A percentile compares a stretch with the other conserved stretches of the same genome.
phyloP scores from a whole-genome alignment of 2,113 vertebrate genomes.

The Hyla sarda region DNA sequence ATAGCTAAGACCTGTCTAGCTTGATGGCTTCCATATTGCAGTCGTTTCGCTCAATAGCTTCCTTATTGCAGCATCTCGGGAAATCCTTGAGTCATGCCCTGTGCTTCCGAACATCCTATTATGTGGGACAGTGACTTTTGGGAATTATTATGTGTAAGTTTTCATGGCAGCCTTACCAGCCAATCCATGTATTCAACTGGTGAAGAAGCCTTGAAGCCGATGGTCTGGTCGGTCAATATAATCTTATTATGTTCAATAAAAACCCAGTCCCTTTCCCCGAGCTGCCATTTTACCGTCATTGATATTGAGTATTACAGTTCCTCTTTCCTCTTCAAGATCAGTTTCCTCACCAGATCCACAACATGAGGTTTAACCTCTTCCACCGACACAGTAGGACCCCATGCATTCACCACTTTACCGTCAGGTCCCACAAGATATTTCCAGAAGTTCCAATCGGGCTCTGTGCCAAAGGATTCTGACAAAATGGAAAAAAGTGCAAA shows the following conservation, averaged over 20 bases:
- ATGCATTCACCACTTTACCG: slow-evolving; percentile 85
- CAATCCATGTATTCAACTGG: neutral
- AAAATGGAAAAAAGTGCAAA: neutral
- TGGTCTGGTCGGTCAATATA: neutral
- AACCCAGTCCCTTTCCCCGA: slow-evolving; percentile 3
- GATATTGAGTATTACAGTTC: slow-evolving; percentile 79
- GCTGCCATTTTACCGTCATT: neutral
- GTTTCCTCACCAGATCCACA: slow-evolving; percentile 86
- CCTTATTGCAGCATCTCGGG: neutral
- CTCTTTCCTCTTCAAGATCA: slow-evolving; percentile 90
- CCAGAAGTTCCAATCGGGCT: slow-evolving; percentile 99
- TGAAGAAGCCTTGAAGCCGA: neutral
- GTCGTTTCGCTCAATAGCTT: neutral
- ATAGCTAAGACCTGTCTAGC: too few relatives aligned
- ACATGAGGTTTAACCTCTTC: slow-evolving; percentile 87
- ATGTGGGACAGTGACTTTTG: neutral
- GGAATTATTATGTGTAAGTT: too few relatives aligned
- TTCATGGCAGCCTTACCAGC: neutral
- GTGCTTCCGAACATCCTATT: neutral
- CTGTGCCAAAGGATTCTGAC: slow-evolving; percentile 85
- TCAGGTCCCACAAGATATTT: slow-evolving; percentile 90
- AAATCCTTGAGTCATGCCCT: neutral
- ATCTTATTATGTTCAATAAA: neutral
- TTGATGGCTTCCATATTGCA: too few relatives aligned
- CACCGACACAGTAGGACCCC: slow-evolving; percentile 87